phyloP scores from a whole-genome alignment of 2,888 invertebrate species.

The Drosophila nigritarsus region DNA sequence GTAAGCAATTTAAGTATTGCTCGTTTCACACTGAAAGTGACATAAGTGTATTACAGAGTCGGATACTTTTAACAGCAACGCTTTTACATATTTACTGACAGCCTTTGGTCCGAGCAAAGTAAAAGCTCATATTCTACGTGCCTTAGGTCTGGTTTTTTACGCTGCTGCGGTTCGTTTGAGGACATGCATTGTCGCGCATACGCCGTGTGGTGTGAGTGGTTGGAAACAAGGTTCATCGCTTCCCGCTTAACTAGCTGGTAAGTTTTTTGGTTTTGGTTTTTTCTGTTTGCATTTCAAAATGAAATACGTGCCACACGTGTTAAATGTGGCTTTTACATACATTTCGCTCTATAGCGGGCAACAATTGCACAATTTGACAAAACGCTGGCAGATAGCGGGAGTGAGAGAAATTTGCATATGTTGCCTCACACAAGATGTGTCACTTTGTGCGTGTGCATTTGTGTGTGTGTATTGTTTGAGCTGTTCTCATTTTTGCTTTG shows the following conservation, averaged over 20 bases:
- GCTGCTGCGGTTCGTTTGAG: constrained; percentile 3
- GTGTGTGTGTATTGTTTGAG: constrained; percentile 27
- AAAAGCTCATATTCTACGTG: constrained; percentile 45
- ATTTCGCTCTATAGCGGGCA: constrained; percentile 31
- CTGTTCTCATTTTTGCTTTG: constrained; percentile 20
- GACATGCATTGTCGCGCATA: constrained; percentile 61
- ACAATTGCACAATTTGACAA: constrained; percentile 74
- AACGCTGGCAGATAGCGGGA: neutral
- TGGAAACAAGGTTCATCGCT: constrained; percentile 62
- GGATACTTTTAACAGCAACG: neutral
- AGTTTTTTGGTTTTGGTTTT: constrained; percentile 12
- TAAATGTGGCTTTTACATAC: constrained; percentile 63
- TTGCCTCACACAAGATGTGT: constrained; percentile 28
- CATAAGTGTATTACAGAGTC: neutral
- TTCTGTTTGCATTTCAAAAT: constrained; percentile 52
- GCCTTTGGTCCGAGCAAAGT: constrained; percentile 27
- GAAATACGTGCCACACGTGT: constrained; percentile 79
- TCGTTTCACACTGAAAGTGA: neutral
- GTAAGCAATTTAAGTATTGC: neutral
- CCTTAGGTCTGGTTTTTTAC: constrained; percentile 20
- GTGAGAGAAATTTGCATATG: constrained; percentile 65
- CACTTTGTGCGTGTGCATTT: constrained; percentile 13
- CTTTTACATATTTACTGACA: neutral
- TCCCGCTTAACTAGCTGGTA: constrained; percentile 54
- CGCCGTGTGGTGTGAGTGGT: constrained; percentile 33